Evolutionary conservation across 2,888 invertebrate genomes (phyloP), one percentile per base, ranked within the genome.

Genomic region (Halictus ligatus): DNA sequence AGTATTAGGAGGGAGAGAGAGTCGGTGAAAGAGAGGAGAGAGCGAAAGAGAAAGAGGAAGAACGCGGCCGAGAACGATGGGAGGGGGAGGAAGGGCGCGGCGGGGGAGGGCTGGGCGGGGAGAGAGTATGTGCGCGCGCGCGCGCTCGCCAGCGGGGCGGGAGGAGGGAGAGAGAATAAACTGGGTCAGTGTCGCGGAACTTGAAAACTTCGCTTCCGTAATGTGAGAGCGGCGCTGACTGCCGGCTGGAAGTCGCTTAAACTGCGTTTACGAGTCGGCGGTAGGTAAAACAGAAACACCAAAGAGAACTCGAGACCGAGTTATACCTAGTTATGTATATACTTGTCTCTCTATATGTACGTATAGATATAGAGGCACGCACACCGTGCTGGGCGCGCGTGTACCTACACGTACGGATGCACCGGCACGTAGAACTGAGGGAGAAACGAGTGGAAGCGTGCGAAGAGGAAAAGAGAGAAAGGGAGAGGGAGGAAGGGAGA

Each of bases 131-230:
- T 2, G 67, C 2, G 18, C 0, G 67, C 1, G 67, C 10, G 40
- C 21, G 69, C 69, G 35, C 4, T 21, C 18, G 12, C 13, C 2
- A 25, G 69, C 72, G 81, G 67, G 73, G 54, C 18, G 80, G 86
- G 67, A 80, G 79, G 79, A 78, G 75, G 69, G 69, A 69, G 75
- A 83, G 89, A 87, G 88, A 92, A 92, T 90, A 94, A 95, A 95
- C 94, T 95, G 94, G 95, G 95, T 95, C 95, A 95, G 94, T 95
- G 95, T 95, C 95, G 94, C 93, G 94, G 94, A 95, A 94, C 94
- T 95, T 94, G 95, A 95, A 95, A 95, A 95, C 94, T 94, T 94
- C 92, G 94, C 94, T 94, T 94, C 94, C 94, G 94, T 95, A 95
- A 95, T 95, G 94, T 93, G 94, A 94, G 91, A 88, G 91, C 84